Evolutionary conservation across 2,888 invertebrate species (phyloP).

Genomic region (Capitulum mitella): DNA sequence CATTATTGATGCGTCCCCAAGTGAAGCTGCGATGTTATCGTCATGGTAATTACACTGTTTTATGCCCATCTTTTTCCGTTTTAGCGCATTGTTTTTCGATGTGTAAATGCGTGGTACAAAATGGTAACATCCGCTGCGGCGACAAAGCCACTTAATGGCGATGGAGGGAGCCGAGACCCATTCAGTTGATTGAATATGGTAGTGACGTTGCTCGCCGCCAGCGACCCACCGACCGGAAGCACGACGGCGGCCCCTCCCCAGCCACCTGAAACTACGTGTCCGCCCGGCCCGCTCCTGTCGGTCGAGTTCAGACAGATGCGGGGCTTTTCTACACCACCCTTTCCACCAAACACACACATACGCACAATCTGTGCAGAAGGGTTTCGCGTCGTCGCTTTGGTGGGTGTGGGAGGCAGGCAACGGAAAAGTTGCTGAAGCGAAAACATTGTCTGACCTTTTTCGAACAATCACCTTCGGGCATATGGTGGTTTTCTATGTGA

Average conservation of each 20-base stretch:
- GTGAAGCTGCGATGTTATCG: slow-evolving; percentile 5
- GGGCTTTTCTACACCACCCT: no score
- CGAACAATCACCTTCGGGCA: no score
- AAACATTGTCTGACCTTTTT: no score
- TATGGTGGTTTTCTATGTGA: no score
- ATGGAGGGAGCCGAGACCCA: background rate
- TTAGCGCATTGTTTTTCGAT: slow-evolving; percentile 5
- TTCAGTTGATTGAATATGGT: background rate
- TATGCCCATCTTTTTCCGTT: slow-evolving; percentile 2
- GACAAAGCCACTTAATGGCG: background rate
- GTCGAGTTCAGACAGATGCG: background rate
- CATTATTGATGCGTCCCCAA: slow-evolving; percentile 9
- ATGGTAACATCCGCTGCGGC: background rate
- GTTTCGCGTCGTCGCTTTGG: no score
- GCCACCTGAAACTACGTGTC: background rate
- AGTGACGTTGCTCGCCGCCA: background rate
- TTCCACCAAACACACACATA: no score
- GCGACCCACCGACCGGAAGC: background rate
- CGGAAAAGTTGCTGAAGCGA: no score
- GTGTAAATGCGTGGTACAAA: slow-evolving; percentile 13
- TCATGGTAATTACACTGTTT: slow-evolving; percentile 3
- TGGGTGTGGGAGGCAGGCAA: no score
- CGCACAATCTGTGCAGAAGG: no score
- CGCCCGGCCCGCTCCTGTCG: background rate
- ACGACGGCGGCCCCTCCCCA: background rate